Percentiles rank a stretch among this genome's conserved stretches.
Conservation (phyloP, 2,888 invertebrate species). For the Julus scanicus region DNA sequence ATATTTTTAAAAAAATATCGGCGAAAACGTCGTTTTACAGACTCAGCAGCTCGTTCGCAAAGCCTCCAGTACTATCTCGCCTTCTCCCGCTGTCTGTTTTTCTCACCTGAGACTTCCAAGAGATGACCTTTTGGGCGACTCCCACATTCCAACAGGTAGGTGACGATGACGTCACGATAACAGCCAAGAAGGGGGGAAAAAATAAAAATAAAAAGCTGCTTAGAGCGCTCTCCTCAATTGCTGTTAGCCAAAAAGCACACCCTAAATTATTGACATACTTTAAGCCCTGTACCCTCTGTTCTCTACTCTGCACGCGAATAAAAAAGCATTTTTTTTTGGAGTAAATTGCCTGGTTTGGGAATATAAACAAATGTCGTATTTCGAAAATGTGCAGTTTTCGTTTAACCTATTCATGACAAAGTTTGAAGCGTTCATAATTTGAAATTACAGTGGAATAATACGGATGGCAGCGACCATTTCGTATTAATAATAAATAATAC, state of each 20-base stretch:
- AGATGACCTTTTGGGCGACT: slow-evolving; percentile 54
- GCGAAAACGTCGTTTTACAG: neutral
- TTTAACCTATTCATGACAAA: too few species aligned
- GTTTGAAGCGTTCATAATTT: too few species aligned
- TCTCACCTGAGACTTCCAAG: slow-evolving; percentile 51
- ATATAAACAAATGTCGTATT: too few species aligned
- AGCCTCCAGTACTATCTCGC: neutral
- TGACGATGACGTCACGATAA: slow-evolving; percentile 41
- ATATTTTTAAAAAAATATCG: neutral
- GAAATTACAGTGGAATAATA: too few species aligned
- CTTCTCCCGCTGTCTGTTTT: slow-evolving; percentile 44
- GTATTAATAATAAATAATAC: too few species aligned
- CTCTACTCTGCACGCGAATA: neutral
- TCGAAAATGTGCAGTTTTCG: too few species aligned
- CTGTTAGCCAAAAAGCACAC: neutral
- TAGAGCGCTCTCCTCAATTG: slow-evolving; percentile 19
- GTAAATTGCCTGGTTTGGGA: neutral
- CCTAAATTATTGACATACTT: slow-evolving; percentile 45
- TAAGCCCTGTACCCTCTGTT: neutral
- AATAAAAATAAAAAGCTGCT: neutral
- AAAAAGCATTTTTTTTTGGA: neutral
- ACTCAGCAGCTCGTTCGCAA: slow-evolving; percentile 35
- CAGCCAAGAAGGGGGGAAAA: neutral
- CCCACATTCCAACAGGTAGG: slow-evolving; percentile 56
- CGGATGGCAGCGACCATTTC: too few species aligned